Conservation (phyloP, 35 echinoderm and acorn worm genomes). For the Chiridota heheva region DNA sequence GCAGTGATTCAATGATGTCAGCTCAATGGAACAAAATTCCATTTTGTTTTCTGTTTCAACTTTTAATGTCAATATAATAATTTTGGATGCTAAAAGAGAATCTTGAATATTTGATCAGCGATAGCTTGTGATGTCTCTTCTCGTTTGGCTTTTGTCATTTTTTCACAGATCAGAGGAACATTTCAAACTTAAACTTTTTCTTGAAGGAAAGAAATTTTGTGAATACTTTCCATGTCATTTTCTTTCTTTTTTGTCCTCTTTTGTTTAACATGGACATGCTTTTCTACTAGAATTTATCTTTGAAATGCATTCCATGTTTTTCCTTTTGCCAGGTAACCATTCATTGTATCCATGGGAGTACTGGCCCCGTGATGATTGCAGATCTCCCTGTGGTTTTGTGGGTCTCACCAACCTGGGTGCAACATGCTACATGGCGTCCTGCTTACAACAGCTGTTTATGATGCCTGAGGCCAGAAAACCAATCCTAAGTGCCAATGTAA, state of each 20-base stretch:
- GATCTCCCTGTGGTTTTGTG: slow-evolving; percentile 75
- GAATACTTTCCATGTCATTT: no score
- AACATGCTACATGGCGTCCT: slow-evolving; percentile 90
- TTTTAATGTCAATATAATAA: no score
- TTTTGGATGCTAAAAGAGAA: no score
- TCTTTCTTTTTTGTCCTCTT: not conserved
- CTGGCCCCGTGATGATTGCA: slow-evolving; percentile 77
- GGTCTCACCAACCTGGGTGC: slow-evolving; percentile 90
- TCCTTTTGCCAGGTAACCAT: slow-evolving; percentile 58
- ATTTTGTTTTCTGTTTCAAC: no score
- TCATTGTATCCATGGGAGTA: slow-evolving; percentile 74
- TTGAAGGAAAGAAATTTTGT: no score
- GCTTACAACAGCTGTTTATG: slow-evolving; percentile 88
- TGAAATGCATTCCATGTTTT: not conserved
- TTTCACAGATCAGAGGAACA: no score
- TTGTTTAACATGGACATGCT: not conserved
- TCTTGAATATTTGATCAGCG: no score
- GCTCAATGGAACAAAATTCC: no score
- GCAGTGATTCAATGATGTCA: no score
- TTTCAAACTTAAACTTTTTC: no score
- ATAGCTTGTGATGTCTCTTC: no score
- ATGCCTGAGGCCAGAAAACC: slow-evolving; percentile 84
- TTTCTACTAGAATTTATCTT: not conserved
- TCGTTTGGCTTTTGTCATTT: no score
- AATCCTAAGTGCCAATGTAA: slow-evolving; percentile 75